Conservation (phyloP, 2,113 vertebrate genomes). For the Coturnix japonica region DNA sequence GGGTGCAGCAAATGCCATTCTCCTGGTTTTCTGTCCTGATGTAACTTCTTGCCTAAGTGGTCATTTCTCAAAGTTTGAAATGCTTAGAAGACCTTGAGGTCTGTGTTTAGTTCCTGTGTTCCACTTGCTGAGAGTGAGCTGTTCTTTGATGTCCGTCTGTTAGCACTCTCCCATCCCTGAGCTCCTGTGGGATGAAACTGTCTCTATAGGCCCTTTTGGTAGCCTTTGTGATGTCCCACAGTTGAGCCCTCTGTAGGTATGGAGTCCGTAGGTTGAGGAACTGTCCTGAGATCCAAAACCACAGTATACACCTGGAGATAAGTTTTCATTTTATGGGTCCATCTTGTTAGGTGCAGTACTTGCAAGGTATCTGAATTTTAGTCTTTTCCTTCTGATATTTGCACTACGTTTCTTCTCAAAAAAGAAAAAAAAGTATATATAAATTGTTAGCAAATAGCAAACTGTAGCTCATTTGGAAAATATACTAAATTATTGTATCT, state of each 20-base stretch:
- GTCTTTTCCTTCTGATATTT: background rate
- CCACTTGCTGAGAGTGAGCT: background rate
- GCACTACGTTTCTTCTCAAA: background rate
- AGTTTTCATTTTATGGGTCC: background rate
- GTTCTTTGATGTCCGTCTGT: background rate
- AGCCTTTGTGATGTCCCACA: background rate
- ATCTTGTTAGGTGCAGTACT: background rate
- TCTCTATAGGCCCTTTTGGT: background rate
- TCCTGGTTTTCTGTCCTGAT: background rate
- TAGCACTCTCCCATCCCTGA: background rate
- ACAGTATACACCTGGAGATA: background rate
- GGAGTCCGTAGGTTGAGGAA: background rate
- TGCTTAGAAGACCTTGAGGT: background rate
- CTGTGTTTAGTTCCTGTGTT: accelerated
- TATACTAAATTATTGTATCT: too few species aligned
- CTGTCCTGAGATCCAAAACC: background rate
- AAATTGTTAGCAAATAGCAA: background rate
- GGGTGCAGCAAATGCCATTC: background rate
- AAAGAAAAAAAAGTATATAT: accelerated
- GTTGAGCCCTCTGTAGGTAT: background rate
- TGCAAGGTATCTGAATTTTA: background rate
- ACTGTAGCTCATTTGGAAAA: background rate
- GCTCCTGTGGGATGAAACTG: background rate
- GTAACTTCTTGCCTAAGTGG: background rate
- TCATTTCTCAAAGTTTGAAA: background rate